Evolutionary conservation across 92 coral and sea anemone genomes (phyloP), one percentile per base, ranked within the genome.

Genomic region (Phymanthus crucifer): DNA sequence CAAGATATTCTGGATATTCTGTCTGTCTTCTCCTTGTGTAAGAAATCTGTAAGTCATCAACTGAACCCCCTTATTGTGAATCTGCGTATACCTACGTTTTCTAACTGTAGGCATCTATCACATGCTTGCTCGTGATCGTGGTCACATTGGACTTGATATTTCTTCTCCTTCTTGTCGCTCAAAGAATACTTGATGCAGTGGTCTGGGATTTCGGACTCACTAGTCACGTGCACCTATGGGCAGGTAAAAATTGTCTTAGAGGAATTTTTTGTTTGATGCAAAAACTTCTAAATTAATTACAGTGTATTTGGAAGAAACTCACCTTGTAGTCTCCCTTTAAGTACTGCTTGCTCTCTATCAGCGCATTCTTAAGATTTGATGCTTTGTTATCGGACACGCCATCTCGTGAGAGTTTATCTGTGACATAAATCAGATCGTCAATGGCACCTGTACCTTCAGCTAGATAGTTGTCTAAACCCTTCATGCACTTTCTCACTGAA

Each of bases 111-210:
- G 66, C 88, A 84, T 69, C 84, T 71, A 52, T 71, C 88, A 50
- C 88, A 84, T 58, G 83, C 6, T 75, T 83, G 75, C 40, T 31
- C 69, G 29, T 79, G 83, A 27, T 79, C 66, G 76, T 79, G 76
- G 33, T 38, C n/a, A 71, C 84, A 84, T n/a, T 66, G 45, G 43
- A 8, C 78, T 52, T 84, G 72, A 76, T 56, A 79, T 50, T 71
- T 32, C 47, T 56, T 17, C 14, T 84, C 66, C 1, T 78, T 56
- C 74, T 43, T 66, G 76, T 77, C 87, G 58, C 84, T 84, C 18
- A 84, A 27, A 2, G 88, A 45, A 64, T 71, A 84, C 79, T 52
- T 70, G 36, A 32, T 56, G 78, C 88, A 84, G 68, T 58, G 88
- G 66, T 78, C 88, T 24, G 84, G 78, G 78, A 78, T 66, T 12